Percentiles rank a stretch among this genome's conserved stretches.
Conservation (phyloP, 2,113 vertebrate species). For the Climacteris rufus region DNA sequence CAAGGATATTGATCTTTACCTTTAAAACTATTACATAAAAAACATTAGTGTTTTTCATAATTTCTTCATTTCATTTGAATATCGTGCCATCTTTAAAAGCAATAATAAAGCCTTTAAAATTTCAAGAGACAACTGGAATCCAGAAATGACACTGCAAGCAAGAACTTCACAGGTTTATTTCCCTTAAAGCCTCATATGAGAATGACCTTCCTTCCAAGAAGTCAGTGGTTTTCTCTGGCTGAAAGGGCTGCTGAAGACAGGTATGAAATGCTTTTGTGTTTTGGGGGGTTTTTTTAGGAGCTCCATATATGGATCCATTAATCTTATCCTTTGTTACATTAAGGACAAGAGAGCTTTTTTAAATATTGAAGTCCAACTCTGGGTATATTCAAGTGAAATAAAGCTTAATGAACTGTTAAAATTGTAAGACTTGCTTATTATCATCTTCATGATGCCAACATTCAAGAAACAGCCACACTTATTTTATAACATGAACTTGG, state of each 20-base stretch:
- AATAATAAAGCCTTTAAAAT: slow-evolving; percentile 21
- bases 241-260: background rate
- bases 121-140: background rate
- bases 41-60: background rate
- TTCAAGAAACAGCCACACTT: background rate
- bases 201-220: slow-evolving; percentile 11
- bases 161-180: slow-evolving; percentile 19
- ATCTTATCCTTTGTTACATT: background rate
- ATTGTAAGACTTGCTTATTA: background rate
- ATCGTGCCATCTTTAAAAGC: background rate
- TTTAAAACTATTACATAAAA: background rate
- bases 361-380: background rate
- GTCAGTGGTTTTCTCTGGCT: background rate
- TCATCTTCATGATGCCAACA: background rate
- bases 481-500: background rate
- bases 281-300: rapidly evolving
- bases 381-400: background rate
- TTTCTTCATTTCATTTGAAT: background rate
- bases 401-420: background rate
- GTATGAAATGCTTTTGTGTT: background rate
- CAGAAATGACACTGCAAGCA: background rate
- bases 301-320: background rate
- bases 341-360: background rate
- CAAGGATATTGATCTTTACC: background rate
- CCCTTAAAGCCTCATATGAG: background rate